Evolutionary conservation across 1,140 invertebrate genomes (phyloP), one percentile per base, ranked within the genome.

Genomic region (Drosophila burlai): DNA sequence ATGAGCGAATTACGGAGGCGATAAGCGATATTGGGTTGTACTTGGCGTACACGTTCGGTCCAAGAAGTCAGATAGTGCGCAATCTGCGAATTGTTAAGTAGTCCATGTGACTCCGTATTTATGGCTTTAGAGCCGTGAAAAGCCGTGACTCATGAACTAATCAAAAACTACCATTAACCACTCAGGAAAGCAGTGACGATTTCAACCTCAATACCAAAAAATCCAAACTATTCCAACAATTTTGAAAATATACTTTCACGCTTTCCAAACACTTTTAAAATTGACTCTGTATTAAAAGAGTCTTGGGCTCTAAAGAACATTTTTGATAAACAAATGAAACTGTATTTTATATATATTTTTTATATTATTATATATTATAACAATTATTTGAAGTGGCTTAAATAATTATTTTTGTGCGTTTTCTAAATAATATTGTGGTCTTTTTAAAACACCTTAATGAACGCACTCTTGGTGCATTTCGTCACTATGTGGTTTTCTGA

Each of bases 21-120:
- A 45, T 45, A 45, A 45, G 43, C 18, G 0, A 40, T 40, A 40
- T 40, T 52, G 24, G 26, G 26, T n/a, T n/a, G 26, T 52, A 43
- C n/a, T 10, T 18, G 42, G 8, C 16, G 2, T 10, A 10, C 40
- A 52, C 47, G 24, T 10, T n/a, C 24, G 1, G 8, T 15, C 15
- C 8, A 47, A 16, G 21, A 50, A 50, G 15, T 6, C 9, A 2
- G 26, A 52, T 52, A n/a, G 26, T 29, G 10, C 10, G 3, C 16
- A 52, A 52, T 52, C 49, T 52, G 9, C 9, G 0, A 29, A 18
- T 2, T 31, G 29, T 29, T 11, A 31, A 52, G 49, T 52, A n/a
- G 46, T 49, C 46, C 46, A 49, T 49, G 46, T 49, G 46, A 49
- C 46, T 49, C 13, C 46, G 3, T 49, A 29, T 49, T 49, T 29